phyloP scores from a whole-genome alignment of 2,113 vertebrate genomes.

The Camelus dromedarius region DNA sequence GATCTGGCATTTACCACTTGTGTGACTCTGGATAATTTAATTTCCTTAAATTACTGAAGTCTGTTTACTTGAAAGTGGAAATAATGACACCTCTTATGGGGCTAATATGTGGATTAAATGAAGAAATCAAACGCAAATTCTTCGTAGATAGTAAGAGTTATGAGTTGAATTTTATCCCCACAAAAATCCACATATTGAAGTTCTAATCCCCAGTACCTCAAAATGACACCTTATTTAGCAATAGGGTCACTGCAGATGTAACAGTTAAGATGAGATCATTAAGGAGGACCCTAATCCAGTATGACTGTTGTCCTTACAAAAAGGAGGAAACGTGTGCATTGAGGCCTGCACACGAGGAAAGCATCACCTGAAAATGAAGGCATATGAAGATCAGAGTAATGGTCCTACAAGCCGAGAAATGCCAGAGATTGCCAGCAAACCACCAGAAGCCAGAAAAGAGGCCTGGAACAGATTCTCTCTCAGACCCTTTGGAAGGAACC shows the following conservation, averaged over 20 bases:
- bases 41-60: neutral
- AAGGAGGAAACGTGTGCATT: neutral
- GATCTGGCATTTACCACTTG: neutral
- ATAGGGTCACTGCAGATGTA: neutral
- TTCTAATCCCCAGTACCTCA: neutral
- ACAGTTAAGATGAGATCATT: neutral
- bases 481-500: neutral
- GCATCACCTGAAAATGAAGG: neutral
- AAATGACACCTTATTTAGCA: conserved; percentile 15
- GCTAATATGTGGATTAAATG: neutral
- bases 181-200: neutral
- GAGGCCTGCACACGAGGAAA: neutral
- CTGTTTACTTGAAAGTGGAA: neutral
- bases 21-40: neutral
- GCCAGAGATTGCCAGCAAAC: neutral
- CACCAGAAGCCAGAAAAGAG: neutral
- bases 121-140: neutral
- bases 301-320: neutral
- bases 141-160: neutral
- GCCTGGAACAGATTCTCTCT: neutral
- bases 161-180: neutral
- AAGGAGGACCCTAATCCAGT: accelerated
- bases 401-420: neutral
- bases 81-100: neutral
- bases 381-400: neutral